Evolutionary conservation across 2,888 invertebrate genomes (phyloP).

Genomic region (Reticulitermes lucifugus): DNA sequence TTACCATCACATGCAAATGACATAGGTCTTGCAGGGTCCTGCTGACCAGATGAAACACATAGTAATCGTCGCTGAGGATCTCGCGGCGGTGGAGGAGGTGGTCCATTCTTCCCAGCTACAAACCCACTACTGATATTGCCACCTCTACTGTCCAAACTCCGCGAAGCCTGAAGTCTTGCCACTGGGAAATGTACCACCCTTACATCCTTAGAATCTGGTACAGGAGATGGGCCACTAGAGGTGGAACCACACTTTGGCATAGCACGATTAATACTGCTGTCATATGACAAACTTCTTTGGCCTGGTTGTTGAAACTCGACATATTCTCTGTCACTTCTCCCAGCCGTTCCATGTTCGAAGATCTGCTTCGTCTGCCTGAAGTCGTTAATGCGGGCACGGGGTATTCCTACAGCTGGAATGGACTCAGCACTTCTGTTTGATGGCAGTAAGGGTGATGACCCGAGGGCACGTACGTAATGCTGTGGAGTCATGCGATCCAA

Average conservation of each 20-base stretch:
- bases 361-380: background rate
- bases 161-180: slow-evolving; percentile 59
- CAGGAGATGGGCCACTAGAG: background rate
- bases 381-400: slow-evolving; percentile 24
- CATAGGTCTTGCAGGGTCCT: slow-evolving; percentile 64
- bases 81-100: slow-evolving; percentile 82
- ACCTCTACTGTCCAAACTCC: background rate
- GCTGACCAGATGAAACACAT: slow-evolving; percentile 59
- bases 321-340: background rate
- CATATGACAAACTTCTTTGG: slow-evolving; percentile 50
- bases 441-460: slow-evolving; percentile 15
- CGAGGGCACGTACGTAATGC: background rate
- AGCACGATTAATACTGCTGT: slow-evolving; percentile 48
- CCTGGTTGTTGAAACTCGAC: slow-evolving; percentile 40
- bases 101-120: slow-evolving; percentile 43
- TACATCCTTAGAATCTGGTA: slow-evolving; percentile 60
- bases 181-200: slow-evolving; percentile 68
- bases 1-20: slow-evolving; percentile 66
- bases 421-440: slow-evolving; percentile 26
- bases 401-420: slow-evolving; percentile 14
- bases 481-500: slow-evolving; percentile 36
- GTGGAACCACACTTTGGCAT: background rate
- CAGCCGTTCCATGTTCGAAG: background rate
- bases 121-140: slow-evolving; percentile 33
- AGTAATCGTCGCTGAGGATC: slow-evolving; percentile 75